phyloP scores from a whole-genome alignment of 1,140 invertebrate species.

The Leptinotarsa undecemlineata region DNA sequence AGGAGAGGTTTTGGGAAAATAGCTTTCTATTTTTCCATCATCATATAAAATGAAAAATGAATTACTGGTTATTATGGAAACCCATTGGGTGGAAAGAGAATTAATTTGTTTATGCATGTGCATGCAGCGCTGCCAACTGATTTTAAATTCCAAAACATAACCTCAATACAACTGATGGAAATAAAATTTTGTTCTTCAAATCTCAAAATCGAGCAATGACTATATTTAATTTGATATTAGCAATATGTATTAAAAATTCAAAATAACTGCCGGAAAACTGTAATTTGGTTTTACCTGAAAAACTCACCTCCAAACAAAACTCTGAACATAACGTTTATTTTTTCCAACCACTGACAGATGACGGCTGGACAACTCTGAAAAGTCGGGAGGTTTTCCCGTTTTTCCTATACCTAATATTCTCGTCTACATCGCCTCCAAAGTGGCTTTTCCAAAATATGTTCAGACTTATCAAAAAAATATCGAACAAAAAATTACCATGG shows the following conservation, averaged over 20 bases:
- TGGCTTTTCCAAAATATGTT: slow-evolving; percentile 36
- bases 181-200: too few species aligned
- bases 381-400: slow-evolving; percentile 18
- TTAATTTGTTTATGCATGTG: too few species aligned
- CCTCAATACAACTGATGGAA: not conserved
- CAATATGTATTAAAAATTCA: too few species aligned
- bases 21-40: too few species aligned
- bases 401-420: slow-evolving; percentile 28
- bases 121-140: not conserved
- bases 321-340: slow-evolving; percentile 28
- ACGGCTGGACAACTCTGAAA: slow-evolving; percentile 29
- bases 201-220: too few species aligned
- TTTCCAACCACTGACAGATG: slow-evolving; percentile 11
- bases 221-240: too few species aligned
- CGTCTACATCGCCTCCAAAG: slow-evolving; percentile 28
- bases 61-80: too few species aligned
- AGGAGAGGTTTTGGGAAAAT: too few species aligned
- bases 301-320: slow-evolving; percentile 32
- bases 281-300: not conserved
- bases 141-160: not conserved
- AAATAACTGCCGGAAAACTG: too few species aligned
- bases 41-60: too few species aligned
- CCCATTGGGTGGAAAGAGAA: too few species aligned
- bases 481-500: slow-evolving; percentile 23
- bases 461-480: slow-evolving; percentile 22